Percentiles rank a stretch among this genome's conserved stretches.
Conservation (phyloP, 37 sponge, comb jelly and placozoan species). For the Petrosia ficiformis region DNA sequence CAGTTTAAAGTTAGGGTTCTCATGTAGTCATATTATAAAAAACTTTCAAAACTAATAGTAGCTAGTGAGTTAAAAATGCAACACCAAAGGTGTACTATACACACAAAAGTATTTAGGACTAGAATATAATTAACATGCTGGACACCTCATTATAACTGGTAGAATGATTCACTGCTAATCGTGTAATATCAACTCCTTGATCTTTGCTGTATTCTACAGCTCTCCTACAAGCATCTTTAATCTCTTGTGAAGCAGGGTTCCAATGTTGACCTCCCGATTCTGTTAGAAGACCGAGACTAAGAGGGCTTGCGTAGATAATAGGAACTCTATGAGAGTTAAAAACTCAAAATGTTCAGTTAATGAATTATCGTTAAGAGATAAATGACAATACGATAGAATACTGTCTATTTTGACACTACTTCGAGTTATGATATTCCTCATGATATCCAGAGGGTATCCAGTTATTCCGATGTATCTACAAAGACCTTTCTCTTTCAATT, state of each 20-base stretch:
- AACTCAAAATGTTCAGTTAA: constrained; percentile 62
- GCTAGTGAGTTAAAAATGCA: too few relatives aligned
- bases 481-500: constrained; percentile 70
- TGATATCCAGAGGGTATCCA: constrained; percentile 70
- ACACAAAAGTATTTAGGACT: too few relatives aligned
- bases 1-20: too few relatives aligned
- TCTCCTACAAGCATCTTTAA: constrained; percentile 55
- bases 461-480: constrained; percentile 90
- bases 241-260: constrained; percentile 82
- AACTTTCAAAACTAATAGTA: too few relatives aligned
- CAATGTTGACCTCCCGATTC: constrained; percentile 29
- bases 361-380: constrained; percentile 74
- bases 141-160: constrained; percentile 54
- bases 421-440: constrained; percentile 46
- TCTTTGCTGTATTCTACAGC: constrained; percentile 70
- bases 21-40: too few relatives aligned
- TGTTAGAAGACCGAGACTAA: constrained; percentile 85
- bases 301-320: constrained; percentile 89
- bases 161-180: constrained; percentile 59
- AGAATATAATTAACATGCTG: too few relatives aligned
- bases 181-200: constrained; percentile 67
- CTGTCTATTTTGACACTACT: constrained; percentile 73
- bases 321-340: constrained; percentile 72
- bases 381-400: constrained; percentile 76
- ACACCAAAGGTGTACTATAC: too few relatives aligned